phyloP scores from a whole-genome alignment of 2,797 vertebrate species.

The Meriones psammophilus region DNA sequence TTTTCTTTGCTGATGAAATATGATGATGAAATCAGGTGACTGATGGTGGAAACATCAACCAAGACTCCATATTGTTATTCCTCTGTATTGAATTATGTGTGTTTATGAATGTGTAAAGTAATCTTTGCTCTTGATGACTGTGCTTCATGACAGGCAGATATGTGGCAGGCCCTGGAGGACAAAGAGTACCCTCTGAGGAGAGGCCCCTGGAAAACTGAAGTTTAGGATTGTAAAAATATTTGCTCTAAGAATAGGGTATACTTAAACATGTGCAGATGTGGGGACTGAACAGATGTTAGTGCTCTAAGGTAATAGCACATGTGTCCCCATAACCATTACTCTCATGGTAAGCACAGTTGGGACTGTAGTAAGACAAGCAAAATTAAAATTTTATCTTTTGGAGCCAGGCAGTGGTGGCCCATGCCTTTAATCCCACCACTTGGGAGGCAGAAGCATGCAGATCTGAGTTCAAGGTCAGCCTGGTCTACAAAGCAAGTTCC shows the following conservation, averaged over 20 bases:
- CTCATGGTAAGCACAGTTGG: background rate
- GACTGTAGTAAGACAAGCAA: background rate
- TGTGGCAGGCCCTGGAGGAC: background rate
- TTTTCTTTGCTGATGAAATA: conserved; percentile 11
- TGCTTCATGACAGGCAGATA: conserved; percentile 21
- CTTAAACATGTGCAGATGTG: fast-evolving
- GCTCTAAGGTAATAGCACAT: fast-evolving
- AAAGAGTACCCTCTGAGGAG: conserved; percentile 9
- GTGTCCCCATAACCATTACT: background rate
- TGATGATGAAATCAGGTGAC: background rate
- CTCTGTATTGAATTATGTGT: conserved; percentile 52
- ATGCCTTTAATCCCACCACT: background rate
- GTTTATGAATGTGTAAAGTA: conserved; percentile 62
- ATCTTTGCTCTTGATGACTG: background rate
- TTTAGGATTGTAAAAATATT: background rate
- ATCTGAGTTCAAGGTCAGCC: background rate
- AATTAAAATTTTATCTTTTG: background rate
- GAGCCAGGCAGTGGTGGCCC: background rate
- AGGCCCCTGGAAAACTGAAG: conserved; percentile 41
- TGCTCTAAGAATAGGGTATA: background rate
- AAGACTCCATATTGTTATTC: background rate
- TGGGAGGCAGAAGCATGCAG: background rate
- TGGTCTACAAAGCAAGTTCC: background rate
- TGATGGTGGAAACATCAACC: background rate
- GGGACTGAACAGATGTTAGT: background rate